These are phyloP conservation scores for Ernsta delagoae DNA, from an alignment of 2,888 invertebrate species.

Conservation along the genomic window DNA sequence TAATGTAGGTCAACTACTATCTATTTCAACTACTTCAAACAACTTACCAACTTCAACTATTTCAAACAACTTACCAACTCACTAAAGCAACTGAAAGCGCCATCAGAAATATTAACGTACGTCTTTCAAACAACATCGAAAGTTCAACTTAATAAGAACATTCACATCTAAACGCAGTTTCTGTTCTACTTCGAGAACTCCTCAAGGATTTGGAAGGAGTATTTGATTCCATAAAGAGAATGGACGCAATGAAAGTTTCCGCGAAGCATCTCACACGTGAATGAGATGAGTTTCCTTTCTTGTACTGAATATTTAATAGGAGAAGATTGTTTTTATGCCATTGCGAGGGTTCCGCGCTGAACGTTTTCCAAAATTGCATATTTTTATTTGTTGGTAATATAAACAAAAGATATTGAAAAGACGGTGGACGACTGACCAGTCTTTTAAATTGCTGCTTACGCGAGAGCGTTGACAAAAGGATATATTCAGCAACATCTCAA, in stretches of 20 bases:
- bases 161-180: neutral
- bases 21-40: too few species aligned
- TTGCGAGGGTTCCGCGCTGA: neutral
- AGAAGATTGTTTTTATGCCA: conserved; percentile 25
- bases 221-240: conserved; percentile 31
- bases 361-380: neutral
- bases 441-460: too few species aligned
- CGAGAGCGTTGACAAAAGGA: too few species aligned
- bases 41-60: too few species aligned
- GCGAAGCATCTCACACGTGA: conserved; percentile 26
- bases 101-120: neutral
- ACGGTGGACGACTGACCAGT: too few species aligned
- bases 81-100: neutral
- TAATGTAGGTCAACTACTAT: too few species aligned
- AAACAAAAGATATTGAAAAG: neutral
- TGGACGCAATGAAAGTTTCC: conserved; percentile 23
- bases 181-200: neutral
- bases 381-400: neutral
- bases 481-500: too few species aligned
- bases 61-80: too few species aligned
- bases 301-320: conserved; percentile 41
- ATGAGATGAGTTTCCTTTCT: conserved; percentile 31
- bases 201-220: conserved; percentile 10
- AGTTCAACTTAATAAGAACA: neutral
- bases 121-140: neutral